A percentile compares a stretch with the other conserved stretches of the same genome.
Conservation (phyloP, 1,140 invertebrate species). For the Tenebrio molitor region DNA sequence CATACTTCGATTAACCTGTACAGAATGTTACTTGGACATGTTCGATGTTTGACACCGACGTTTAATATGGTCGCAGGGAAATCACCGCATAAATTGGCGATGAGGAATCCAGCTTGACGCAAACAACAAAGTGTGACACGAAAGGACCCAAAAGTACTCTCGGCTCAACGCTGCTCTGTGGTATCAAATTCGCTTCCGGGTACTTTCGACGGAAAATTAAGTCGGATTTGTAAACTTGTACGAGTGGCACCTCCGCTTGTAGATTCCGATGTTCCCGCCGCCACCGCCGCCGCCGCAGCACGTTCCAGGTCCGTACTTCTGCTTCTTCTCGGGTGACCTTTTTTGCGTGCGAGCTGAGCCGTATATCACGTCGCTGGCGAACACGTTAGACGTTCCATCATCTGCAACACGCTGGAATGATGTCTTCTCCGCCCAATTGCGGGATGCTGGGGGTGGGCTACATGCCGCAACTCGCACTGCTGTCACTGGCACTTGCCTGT, state of each 20-base stretch:
- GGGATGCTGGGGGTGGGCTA: slow-evolving; percentile 31
- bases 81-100: slow-evolving; percentile 7
- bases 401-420: slow-evolving; percentile 46
- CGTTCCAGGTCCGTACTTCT: not conserved
- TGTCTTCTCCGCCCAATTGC: slow-evolving; percentile 48
- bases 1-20: slow-evolving; percentile 60
- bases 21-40: slow-evolving; percentile 50
- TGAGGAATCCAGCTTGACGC: slow-evolving; percentile 5
- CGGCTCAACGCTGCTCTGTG: too few species aligned
- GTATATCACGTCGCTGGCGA: slow-evolving; percentile 18
- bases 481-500: slow-evolving; percentile 55
- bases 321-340: not conserved
- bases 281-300: too few species aligned
- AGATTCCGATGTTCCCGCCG: too few species aligned
- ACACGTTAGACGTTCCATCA: slow-evolving; percentile 42
- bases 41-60: not conserved
- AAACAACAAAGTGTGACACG: slow-evolving; percentile 7
- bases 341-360: not conserved
- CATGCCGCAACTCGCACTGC: slow-evolving; percentile 46
- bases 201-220: too few species aligned
- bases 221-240: too few species aligned
- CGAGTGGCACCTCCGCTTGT: too few species aligned
- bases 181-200: too few species aligned
- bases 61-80: not conserved
- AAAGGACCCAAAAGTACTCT: not conserved